phyloP scores from a whole-genome alignment of 1,140 invertebrate genomes.

The Leptopilina clavipes region DNA sequence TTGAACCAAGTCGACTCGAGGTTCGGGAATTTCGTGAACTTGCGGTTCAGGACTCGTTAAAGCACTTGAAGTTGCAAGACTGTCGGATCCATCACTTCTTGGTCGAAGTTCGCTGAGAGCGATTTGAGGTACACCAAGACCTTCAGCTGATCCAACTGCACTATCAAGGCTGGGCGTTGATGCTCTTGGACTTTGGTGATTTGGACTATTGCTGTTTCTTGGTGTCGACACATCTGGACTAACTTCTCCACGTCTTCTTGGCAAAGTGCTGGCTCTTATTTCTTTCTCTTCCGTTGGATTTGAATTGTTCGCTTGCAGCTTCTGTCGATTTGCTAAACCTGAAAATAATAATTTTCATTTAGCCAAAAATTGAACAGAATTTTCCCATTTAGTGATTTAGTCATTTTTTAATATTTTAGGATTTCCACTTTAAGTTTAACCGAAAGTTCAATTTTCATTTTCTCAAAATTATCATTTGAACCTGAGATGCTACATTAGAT shows the following conservation, averaged over 20 bases:
- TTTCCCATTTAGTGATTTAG: no score
- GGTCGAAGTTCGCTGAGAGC: slow-evolving; percentile 61
- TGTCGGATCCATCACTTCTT: slow-evolving; percentile 69
- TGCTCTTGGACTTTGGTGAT: slow-evolving; percentile 63
- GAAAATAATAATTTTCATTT: slow-evolving; percentile 12
- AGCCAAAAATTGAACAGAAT: no score
- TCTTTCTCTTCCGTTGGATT: slow-evolving; percentile 58
- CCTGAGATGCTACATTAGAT: neutral
- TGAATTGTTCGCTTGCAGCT: slow-evolving; percentile 57
- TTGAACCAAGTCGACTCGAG: slow-evolving; percentile 47
- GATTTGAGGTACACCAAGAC: slow-evolving; percentile 68
- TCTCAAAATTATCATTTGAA: neutral
- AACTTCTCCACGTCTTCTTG: slow-evolving; percentile 62
- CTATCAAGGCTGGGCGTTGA: slow-evolving; percentile 79
- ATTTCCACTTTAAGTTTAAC: no score
- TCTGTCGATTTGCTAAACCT: slow-evolving; percentile 58
- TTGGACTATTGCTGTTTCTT: slow-evolving; percentile 58
- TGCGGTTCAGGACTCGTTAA: slow-evolving; percentile 70
- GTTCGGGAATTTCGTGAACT: slow-evolving; percentile 58
- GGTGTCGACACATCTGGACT: slow-evolving; percentile 56
- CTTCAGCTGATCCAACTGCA: slow-evolving; percentile 78
- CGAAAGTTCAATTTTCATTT: neutral
- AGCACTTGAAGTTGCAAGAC: slow-evolving; percentile 69
- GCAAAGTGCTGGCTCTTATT: slow-evolving; percentile 66
- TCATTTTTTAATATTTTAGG: no score